These are phyloP conservation scores for Andrena minutula DNA, from an alignment of 2,888 invertebrate genomes.

Conservation along the genomic window DNA sequence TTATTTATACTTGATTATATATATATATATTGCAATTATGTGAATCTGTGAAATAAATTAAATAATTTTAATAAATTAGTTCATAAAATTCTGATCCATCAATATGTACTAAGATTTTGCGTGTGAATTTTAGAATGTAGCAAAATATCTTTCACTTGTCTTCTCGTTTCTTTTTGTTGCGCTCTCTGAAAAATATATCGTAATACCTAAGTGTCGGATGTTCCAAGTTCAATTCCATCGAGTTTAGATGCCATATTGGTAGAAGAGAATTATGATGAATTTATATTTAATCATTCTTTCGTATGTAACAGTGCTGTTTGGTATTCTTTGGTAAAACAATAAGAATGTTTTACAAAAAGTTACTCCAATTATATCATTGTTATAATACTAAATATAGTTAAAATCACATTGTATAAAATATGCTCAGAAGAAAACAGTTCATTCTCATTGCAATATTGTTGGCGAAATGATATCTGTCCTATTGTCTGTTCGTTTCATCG, in stretches of 20 bases:
- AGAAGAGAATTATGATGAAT: conserved; percentile 59
- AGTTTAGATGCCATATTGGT: conserved; percentile 56
- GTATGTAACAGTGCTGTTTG: conserved; percentile 49
- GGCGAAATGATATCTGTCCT: conserved; percentile 48
- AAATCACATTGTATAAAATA: conserved; percentile 56
- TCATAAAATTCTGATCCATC: conserved; percentile 54
- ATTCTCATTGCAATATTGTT: conserved; percentile 46
- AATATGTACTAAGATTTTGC: conserved; percentile 53
- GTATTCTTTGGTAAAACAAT: conserved; percentile 65
- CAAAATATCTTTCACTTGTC: conserved; percentile 61
- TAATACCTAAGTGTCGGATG: conserved; percentile 50
- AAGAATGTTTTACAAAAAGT: conserved; percentile 58
- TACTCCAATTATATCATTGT: conserved; percentile 44
- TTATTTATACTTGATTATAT: conserved; percentile 23
- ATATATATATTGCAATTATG: conserved; percentile 42
- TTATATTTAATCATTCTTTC: conserved; percentile 30
- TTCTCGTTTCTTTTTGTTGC: conserved; percentile 37
- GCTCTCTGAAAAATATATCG: conserved; percentile 60
- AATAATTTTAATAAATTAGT: conserved; percentile 56
- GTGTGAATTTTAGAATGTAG: conserved; percentile 57
- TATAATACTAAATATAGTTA: conserved; percentile 46
- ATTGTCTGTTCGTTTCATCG: conserved; percentile 48
- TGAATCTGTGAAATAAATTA: conserved; percentile 54
- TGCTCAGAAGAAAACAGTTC: conserved; percentile 47
- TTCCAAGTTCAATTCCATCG: conserved; percentile 66